phyloP scores from a whole-genome alignment of 2,888 invertebrate species.

The Rhorus exstirpatorius region DNA sequence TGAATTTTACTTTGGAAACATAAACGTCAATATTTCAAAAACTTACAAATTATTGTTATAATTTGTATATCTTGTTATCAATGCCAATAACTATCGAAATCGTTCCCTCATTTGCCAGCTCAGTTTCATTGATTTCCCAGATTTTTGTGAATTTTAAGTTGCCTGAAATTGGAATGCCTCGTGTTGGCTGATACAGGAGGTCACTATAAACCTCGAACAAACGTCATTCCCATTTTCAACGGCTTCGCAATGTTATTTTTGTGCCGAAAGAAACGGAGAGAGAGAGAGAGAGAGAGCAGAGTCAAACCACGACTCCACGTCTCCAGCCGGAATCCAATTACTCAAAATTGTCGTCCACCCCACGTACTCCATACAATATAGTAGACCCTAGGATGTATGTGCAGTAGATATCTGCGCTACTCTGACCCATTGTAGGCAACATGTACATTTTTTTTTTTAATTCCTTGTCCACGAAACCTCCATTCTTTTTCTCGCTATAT shows the following conservation, averaged over 20 bases:
- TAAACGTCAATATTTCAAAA: too few species aligned
- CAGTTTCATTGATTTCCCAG: too few species aligned
- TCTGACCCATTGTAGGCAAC: constrained; percentile 41
- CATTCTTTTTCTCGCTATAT: constrained; percentile 53
- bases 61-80: too few species aligned
- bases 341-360: constrained; percentile 70
- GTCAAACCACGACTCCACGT: constrained; percentile 52
- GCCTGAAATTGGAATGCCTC: constrained; percentile 1
- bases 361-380: constrained; percentile 47
- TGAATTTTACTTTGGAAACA: too few species aligned
- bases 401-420: constrained; percentile 39
- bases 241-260: constrained; percentile 47
- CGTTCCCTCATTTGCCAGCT: too few species aligned
- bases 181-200: constrained; percentile 23
- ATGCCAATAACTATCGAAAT: too few species aligned
- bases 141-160: neutral
- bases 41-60: too few species aligned
- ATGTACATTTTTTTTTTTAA: constrained; percentile 31
- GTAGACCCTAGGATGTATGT: constrained; percentile 17
- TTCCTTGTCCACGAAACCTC: constrained; percentile 45
- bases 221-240: constrained; percentile 38
- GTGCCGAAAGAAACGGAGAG: constrained; percentile 21
- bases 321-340: constrained; percentile 69
- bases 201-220: constrained; percentile 46
- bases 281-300: constrained; percentile 16